Conservation (phyloP, 1,140 invertebrate species). For the Orius laevigatus region DNA sequence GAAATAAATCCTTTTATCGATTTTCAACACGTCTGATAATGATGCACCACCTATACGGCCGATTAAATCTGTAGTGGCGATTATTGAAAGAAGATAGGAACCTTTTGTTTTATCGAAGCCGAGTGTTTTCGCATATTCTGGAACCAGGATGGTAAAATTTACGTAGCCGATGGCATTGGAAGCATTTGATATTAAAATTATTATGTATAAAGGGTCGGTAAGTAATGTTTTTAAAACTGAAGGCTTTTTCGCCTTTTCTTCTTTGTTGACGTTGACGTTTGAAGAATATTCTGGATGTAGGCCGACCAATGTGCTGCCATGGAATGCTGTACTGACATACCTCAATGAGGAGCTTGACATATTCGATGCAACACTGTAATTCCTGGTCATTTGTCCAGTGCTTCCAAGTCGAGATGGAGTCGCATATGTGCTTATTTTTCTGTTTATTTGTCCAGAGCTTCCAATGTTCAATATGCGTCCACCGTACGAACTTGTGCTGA, state of each 20-base stretch:
- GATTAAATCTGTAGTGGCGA: slow-evolving; percentile 58
- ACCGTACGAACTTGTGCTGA: slow-evolving; percentile 20
- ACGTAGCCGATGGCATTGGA: slow-evolving; percentile 73
- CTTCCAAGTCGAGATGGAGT: slow-evolving; percentile 16
- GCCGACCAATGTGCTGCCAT: slow-evolving; percentile 61
- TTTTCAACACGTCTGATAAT: slow-evolving; percentile 49
- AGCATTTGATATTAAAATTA: slow-evolving; percentile 65
- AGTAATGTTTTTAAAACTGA: slow-evolving; percentile 29
- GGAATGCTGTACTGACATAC: slow-evolving; percentile 66
- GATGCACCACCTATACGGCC: slow-evolving; percentile 68
- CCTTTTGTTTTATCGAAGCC: slow-evolving; percentile 49
- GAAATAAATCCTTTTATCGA: slow-evolving; percentile 66
- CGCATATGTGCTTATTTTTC: slow-evolving; percentile 26
- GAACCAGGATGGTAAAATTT: slow-evolving; percentile 65
- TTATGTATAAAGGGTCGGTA: slow-evolving; percentile 59
- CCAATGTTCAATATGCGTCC: slow-evolving; percentile 33
- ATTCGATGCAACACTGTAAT: slow-evolving; percentile 28
- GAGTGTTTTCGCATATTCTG: slow-evolving; percentile 49
- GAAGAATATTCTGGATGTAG: slow-evolving; percentile 60
- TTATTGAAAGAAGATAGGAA: slow-evolving; percentile 55
- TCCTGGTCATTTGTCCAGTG: slow-evolving; percentile 18
- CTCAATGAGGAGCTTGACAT: slow-evolving; percentile 55
- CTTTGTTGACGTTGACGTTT: slow-evolving; percentile 53
- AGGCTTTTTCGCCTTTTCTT: slow-evolving; percentile 29
- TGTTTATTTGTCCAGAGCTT: slow-evolving; percentile 36